Evolutionary conservation across 30 jellyfish, hydroid and myxozoan species (phyloP), one percentile per base, ranked within the genome.

Genomic region (Pseudorhiza aurosa): DNA sequence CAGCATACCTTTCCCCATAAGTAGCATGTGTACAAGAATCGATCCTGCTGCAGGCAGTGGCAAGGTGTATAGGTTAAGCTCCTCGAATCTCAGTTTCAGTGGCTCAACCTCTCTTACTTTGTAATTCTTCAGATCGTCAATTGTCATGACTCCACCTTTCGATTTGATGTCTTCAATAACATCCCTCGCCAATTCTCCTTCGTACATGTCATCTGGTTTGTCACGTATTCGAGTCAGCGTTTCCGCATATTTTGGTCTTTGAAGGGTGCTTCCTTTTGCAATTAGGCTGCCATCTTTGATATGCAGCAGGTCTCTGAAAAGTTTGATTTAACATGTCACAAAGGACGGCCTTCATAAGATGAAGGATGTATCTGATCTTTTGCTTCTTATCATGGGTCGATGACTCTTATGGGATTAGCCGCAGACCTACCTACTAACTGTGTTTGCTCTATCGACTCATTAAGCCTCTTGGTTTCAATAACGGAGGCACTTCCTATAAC

Each of bases 11-110:
- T 89, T 46, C 6, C 69, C 72, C 79, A 89, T 89, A 1, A 65
- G 72, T 39, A 89, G 83, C 18, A 82, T 89, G 47, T 83, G 95
- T 14, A 75, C 30, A 35, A 89, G 64, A n/a, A 83, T 78, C 6
- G 93, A 72, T 8, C 97, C 97, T 2, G 96, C 97, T 1, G 91
- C 82, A 10, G 97, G 97, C 31, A 85, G 57, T 15, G 97, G 95
- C 18, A 93, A 19, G 12, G 97, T 89, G 51, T 60, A 71, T 7
- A 89, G 65, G n/a, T 87, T 82, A 26, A 72, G 57, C 1, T 58
- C 82, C 8, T 65, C 73, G 0, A 75, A 22, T 27, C 68, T 68
- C 53, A 50, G 39, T 12, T 36, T 78, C 8, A 89, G 44, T 3
- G 97, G 96, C 28, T 68, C 65, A 49, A 45, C 46, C n/a, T 49